phyloP scores from a whole-genome alignment of 2,888 invertebrate species.

The Diploptera punctata region DNA sequence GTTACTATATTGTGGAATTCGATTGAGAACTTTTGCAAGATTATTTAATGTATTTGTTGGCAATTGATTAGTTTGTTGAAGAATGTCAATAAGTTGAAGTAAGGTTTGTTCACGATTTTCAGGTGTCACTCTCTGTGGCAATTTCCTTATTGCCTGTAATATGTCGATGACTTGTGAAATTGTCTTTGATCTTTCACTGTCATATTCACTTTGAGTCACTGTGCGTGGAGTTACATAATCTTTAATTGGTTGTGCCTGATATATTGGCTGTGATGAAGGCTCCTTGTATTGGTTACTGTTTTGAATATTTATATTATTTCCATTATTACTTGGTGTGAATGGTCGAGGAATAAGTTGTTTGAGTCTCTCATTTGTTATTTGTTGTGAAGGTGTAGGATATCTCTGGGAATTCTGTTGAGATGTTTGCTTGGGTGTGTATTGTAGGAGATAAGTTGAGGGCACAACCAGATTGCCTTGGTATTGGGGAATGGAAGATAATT shows the following conservation, averaged over 20 bases:
- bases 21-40: conserved; percentile 8
- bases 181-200: conserved; percentile 53
- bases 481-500: conserved; percentile 11
- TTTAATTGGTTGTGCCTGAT: neutral
- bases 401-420: neutral
- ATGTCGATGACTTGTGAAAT: conserved; percentile 76
- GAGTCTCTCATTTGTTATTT: neutral
- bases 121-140: conserved; percentile 10
- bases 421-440: neutral
- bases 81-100: conserved; percentile 60
- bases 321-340: conserved; percentile 5
- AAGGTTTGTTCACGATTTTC: conserved; percentile 2
- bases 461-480: conserved; percentile 32
- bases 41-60: conserved; percentile 59
- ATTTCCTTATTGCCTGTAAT: conserved; percentile 62
- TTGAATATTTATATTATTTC: neutral
- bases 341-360: conserved; percentile 4
- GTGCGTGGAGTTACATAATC: neutral
- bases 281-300: neutral
- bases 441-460: conserved; percentile 6
- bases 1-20: conserved; percentile 16
- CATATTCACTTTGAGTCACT: neutral
- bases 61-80: conserved; percentile 76
- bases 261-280: neutral
- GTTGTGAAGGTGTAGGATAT: neutral